phyloP scores from a whole-genome alignment of 2,797 vertebrate species.

The Chaetophractus vellerosus region DNA sequence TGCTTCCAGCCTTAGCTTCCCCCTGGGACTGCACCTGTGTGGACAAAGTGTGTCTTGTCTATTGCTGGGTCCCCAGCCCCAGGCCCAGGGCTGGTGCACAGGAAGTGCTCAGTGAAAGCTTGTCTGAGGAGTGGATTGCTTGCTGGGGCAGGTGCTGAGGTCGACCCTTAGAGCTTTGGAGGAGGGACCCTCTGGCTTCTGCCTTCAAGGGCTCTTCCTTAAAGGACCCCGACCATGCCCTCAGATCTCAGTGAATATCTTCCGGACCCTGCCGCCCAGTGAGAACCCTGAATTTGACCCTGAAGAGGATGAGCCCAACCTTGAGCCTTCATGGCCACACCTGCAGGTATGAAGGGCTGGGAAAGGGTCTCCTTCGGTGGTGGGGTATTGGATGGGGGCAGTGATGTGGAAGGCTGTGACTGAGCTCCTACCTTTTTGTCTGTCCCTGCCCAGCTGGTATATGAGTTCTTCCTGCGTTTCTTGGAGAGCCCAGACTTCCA shows the following conservation, averaged over 20 bases:
- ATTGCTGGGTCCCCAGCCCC: not conserved
- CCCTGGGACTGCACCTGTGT: not conserved
- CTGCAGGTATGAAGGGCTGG: slow-evolving; percentile 92
- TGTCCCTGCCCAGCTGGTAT: slow-evolving; percentile 91
- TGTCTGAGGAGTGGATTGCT: not conserved
- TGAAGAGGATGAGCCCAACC: slow-evolving; percentile 96
- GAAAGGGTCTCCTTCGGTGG: not conserved
- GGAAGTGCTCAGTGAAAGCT: not conserved
- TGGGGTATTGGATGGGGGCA: not conserved
- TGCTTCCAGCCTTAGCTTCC: not conserved
- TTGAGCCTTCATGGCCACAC: slow-evolving; percentile 97
- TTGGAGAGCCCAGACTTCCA: slow-evolving; percentile 97
- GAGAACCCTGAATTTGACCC: slow-evolving; percentile 97
- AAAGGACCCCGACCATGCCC: not conserved
- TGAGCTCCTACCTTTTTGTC: not conserved
- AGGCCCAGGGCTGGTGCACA: not conserved
- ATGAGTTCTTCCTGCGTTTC: slow-evolving; percentile 97
- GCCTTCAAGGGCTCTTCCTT: not conserved
- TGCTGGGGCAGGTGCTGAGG: not conserved
- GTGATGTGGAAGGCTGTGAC: not conserved
- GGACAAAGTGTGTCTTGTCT: not conserved
- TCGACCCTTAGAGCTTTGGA: not conserved
- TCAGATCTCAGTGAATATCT: slow-evolving; percentile 97
- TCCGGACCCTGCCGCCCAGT: slow-evolving; percentile 95
- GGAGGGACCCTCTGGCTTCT: not conserved